Evolutionary conservation across 2,113 vertebrate species (phyloP).

Genomic region (Talpa occidentalis): DNA sequence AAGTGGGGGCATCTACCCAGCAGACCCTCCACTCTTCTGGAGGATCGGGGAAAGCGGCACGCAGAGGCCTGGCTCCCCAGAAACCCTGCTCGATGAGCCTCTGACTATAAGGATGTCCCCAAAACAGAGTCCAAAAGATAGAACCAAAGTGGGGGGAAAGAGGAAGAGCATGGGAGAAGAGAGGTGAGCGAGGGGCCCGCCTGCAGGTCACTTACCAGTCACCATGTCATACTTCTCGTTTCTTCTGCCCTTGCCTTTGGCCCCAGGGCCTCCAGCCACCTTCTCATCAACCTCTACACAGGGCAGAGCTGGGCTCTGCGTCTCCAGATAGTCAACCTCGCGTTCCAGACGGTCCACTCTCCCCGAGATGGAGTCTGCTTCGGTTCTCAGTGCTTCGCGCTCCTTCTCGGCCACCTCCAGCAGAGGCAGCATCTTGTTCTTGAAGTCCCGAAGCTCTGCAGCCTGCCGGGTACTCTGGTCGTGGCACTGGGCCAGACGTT

Average conservation of each 20-base stretch:
- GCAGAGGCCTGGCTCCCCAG: neutral
- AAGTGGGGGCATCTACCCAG: neutral
- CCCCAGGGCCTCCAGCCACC: slow-evolving; percentile 89
- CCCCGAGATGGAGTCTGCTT: slow-evolving; percentile 87
- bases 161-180: neutral
- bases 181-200: neutral
- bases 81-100: neutral
- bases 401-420: slow-evolving; percentile 90
- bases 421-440: slow-evolving; percentile 91
- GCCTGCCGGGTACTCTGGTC: slow-evolving; percentile 93
- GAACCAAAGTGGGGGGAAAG: neutral
- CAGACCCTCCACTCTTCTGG: neutral
- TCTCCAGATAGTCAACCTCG: slow-evolving; percentile 95
- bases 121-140: neutral
- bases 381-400: slow-evolving; percentile 85
- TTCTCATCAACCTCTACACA: slow-evolving; percentile 92
- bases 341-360: slow-evolving; percentile 92
- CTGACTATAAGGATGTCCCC: neutral
- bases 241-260: slow-evolving; percentile 89
- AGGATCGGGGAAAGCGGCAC: neutral
- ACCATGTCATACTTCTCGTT: slow-evolving; percentile 91
- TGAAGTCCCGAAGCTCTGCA: slow-evolving; percentile 93
- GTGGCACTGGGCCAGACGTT: slow-evolving; percentile 94
- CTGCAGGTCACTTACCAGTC: slow-evolving; percentile 88
- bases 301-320: slow-evolving; percentile 90